Percentiles rank a stretch among this genome's conserved stretches.
Conservation (phyloP, 2,888 invertebrate species). For the Patella pellucida region DNA sequence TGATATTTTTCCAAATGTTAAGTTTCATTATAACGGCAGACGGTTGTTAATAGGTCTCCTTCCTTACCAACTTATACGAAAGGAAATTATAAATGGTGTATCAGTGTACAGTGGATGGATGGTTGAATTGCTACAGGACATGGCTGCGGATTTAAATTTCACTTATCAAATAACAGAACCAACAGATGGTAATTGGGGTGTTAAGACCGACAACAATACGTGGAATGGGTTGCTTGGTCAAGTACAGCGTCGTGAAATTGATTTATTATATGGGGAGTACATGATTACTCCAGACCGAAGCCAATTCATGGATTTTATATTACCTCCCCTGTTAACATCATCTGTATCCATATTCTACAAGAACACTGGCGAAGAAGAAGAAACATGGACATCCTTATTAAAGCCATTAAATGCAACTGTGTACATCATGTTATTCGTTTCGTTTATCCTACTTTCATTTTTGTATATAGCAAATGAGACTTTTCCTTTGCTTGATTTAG, state of each 20-base stretch:
- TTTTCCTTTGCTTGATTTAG: neutral
- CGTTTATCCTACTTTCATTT: neutral
- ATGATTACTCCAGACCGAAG: conserved; percentile 1
- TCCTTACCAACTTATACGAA: conserved; percentile 3
- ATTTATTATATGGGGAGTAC: conserved; percentile 12
- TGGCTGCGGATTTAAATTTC: too few relatives aligned
- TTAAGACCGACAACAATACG: conserved; percentile 2
- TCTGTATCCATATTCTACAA: conserved; percentile 10
- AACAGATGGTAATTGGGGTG: too few relatives aligned
- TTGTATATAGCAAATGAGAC: conserved; percentile 6
- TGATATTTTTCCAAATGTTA: conserved; percentile 15
- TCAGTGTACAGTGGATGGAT: too few relatives aligned
- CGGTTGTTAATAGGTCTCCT: neutral
- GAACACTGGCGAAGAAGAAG: conserved; percentile 10
- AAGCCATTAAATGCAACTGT: conserved; percentile 6
- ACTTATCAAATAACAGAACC: too few relatives aligned
- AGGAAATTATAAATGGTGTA: neutral
- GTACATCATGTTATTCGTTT: neutral
- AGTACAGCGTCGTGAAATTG: neutral
- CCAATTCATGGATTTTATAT: conserved; percentile 20
- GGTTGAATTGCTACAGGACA: too few relatives aligned
- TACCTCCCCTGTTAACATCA: conserved; percentile 12
- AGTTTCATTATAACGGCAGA: conserved; percentile 14
- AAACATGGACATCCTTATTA: neutral
- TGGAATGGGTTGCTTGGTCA: neutral